phyloP scores from a whole-genome alignment of 2,888 invertebrate genomes.

The Agrochola macilenta region DNA sequence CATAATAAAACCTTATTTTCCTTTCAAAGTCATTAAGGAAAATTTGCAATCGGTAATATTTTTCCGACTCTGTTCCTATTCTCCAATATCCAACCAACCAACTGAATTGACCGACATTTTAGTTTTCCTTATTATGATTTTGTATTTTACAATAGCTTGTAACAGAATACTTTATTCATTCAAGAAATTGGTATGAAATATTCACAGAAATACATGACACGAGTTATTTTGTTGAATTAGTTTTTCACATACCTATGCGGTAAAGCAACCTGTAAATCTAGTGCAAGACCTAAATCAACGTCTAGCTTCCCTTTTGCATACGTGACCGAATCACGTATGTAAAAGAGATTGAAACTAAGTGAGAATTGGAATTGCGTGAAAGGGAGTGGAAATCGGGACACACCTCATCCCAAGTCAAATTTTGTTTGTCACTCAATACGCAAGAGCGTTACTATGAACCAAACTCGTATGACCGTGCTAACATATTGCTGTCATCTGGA shows the following conservation, averaged over 20 bases:
- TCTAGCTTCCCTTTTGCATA: not conserved
- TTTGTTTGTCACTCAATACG: constrained; percentile 36
- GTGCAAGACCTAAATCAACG: not conserved
- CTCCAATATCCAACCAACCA: not conserved
- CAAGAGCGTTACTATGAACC: constrained; percentile 23
- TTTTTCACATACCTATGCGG: not conserved
- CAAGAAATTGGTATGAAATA: not conserved
- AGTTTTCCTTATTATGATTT: constrained; percentile 34
- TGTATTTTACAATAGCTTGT: not conserved
- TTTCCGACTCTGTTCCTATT: constrained; percentile 2
- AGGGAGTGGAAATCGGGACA: not conserved
- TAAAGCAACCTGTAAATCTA: not conserved
- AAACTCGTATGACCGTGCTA: constrained; percentile 17
- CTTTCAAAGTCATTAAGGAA: constrained; percentile 15
- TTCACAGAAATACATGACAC: constrained; percentile 30
- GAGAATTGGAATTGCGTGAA: no score
- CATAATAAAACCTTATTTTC: constrained; percentile 16
- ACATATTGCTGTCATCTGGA: constrained; percentile 25
- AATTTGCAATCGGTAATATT: constrained; percentile 1
- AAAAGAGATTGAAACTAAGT: no score
- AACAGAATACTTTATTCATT: constrained; percentile 24
- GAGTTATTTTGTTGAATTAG: not conserved
- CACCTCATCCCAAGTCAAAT: constrained; percentile 6
- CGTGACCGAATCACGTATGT: not conserved
- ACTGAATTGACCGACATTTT: not conserved